These are phyloP conservation scores for Cantharis flavilabris DNA, from an alignment of 2,888 invertebrate genomes.

Conservation along the genomic window DNA sequence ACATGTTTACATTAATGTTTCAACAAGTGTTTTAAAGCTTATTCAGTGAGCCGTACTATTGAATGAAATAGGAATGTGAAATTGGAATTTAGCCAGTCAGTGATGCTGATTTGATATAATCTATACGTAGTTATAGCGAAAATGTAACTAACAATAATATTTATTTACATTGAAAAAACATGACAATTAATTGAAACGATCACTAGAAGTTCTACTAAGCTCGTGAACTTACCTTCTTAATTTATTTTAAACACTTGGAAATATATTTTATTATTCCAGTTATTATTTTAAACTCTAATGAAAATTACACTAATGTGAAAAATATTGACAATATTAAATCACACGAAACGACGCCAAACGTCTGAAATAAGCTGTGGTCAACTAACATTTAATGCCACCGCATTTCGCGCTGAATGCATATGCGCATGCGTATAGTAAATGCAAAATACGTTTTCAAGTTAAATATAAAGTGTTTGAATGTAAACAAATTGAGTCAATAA, in stretches of 20 bases:
- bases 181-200: not conserved
- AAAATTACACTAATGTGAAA: not conserved
- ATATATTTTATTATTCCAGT: not conserved
- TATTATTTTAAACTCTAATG: not conserved
- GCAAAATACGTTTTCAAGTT: not conserved
- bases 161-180: not conserved
- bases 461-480: not conserved
- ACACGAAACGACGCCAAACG: not conserved
- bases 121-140: not conserved
- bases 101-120: not conserved
- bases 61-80: not conserved
- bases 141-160: not conserved
- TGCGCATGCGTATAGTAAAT: not conserved
- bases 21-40: not conserved
- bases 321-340: not conserved
- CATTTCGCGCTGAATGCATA: not conserved
- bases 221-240: not conserved
- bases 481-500: not conserved
- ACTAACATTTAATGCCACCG: not conserved
- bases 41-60: not conserved
- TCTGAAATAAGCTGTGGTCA: slow-evolving; percentile 1
- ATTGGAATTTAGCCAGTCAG: not conserved
- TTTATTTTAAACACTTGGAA: not conserved
- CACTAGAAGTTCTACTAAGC: no score
- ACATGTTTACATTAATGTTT: not conserved